A percentile compares a stretch with the other conserved stretches of the same genome.
Evolutionary conservation across 1,140 invertebrate genomes (phyloP).

Genomic region (Eupristina koningsbergeri): DNA sequence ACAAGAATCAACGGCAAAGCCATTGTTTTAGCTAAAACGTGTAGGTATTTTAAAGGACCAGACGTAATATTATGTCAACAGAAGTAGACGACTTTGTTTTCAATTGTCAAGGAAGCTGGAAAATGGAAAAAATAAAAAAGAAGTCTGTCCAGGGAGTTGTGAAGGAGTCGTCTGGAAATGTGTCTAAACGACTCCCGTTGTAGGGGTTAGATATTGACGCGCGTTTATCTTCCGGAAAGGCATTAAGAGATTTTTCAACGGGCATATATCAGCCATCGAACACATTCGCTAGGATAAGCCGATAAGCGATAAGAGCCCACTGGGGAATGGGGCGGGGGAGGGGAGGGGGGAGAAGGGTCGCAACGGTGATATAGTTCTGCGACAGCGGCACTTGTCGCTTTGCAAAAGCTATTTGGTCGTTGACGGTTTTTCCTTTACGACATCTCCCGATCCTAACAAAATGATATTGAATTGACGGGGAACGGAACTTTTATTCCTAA

Average conservation of each 20-base stretch:
- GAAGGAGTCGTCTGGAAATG: neutral
- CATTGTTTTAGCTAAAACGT: neutral
- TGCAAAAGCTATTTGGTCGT: neutral
- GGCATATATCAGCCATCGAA: conserved; percentile 34
- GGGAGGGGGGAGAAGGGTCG: neutral
- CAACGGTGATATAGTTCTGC: neutral
- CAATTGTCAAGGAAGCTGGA: neutral
- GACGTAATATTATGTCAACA: neutral
- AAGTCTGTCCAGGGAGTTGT: neutral
- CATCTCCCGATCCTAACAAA: conserved; percentile 26
- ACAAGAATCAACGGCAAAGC: neutral
- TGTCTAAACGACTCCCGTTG: neutral
- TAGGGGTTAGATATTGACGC: neutral
- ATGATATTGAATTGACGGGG: conserved; percentile 23
- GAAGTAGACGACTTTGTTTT: neutral
- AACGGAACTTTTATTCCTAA: neutral
- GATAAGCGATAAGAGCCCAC: conserved; percentile 42
- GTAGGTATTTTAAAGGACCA: neutral
- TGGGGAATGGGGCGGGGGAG: neutral
- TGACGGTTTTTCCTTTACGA: conserved; percentile 37
- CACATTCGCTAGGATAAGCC: conserved; percentile 29
- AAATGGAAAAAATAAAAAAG: neutral
- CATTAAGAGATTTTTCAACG: conserved; percentile 43
- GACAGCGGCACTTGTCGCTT: conserved; percentile 27
- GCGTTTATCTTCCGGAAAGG: conserved; percentile 36